Percentiles rank a stretch among this genome's conserved stretches.
phyloP scores from a whole-genome alignment of 2,888 invertebrate species.

The Lochmaea capreae region DNA sequence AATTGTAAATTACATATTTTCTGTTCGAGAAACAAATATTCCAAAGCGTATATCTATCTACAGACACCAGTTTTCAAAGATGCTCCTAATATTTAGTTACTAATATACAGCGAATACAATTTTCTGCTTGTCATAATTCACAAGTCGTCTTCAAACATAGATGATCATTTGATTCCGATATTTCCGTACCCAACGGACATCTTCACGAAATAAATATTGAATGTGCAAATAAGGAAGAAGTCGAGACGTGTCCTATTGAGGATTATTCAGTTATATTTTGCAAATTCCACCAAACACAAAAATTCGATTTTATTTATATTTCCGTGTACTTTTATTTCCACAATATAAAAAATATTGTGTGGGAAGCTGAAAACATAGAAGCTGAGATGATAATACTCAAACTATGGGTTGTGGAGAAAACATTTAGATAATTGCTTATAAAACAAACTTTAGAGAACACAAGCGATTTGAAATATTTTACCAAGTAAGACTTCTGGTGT shows the following conservation, averaged over 20 bases:
- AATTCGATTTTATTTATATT: background rate
- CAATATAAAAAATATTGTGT: too few relatives aligned
- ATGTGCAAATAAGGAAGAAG: conserved; percentile 44
- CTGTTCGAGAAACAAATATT: background rate
- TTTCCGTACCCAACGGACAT: conserved; percentile 36
- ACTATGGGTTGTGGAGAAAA: too few relatives aligned
- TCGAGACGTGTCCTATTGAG: conserved; percentile 39
- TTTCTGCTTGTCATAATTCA: conserved; percentile 23
- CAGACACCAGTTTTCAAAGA: background rate
- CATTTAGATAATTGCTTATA: too few relatives aligned
- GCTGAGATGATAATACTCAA: too few relatives aligned
- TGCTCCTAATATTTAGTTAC: background rate
- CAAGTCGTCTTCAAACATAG: conserved; percentile 15
- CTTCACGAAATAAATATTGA: conserved; percentile 47
- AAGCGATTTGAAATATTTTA: too few relatives aligned
- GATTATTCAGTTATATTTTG: conserved; percentile 44
- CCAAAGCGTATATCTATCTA: background rate
- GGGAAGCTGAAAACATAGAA: too few relatives aligned
- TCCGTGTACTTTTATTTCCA: background rate
- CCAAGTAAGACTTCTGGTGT: too few relatives aligned
- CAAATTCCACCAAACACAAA: conserved; percentile 8
- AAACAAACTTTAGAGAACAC: too few relatives aligned
- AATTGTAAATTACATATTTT: too few relatives aligned
- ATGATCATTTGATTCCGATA: conserved; percentile 29
- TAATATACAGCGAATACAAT: background rate